A percentile compares a stretch with the other conserved stretches of the same genome.
These are phyloP conservation scores for Selenia dentaria DNA, from an alignment of 2,888 invertebrate genomes.

Conservation along the genomic window DNA sequence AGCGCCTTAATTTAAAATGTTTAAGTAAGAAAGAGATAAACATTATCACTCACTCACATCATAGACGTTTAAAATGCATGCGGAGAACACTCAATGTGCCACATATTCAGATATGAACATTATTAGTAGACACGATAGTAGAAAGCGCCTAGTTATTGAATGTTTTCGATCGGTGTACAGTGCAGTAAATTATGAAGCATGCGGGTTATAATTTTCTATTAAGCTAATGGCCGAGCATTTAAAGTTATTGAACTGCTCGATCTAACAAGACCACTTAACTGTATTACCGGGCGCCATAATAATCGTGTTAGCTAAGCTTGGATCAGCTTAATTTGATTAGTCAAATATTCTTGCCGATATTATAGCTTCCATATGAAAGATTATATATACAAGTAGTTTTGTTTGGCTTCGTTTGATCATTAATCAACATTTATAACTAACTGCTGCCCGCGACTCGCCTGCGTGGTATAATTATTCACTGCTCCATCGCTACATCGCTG, in stretches of 20 bases:
- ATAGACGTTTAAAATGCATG: too few relatives aligned
- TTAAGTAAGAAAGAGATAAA: too few relatives aligned
- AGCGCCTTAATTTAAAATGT: too few relatives aligned
- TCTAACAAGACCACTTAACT: slow-evolving; percentile 51
- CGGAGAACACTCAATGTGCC: too few relatives aligned
- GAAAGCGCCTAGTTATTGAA: neutral
- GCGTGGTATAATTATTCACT: too few relatives aligned
- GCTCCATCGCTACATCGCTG: too few relatives aligned
- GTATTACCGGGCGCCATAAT: slow-evolving; percentile 42
- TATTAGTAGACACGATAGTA: too few relatives aligned
- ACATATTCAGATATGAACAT: too few relatives aligned
- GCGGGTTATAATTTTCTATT: slow-evolving; percentile 56
- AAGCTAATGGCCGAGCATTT: slow-evolving; percentile 50
- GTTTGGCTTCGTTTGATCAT: neutral
- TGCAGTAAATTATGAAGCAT: slow-evolving; percentile 35
- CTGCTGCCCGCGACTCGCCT: too few relatives aligned
- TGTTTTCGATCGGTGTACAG: slow-evolving; percentile 1
- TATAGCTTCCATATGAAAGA: neutral
- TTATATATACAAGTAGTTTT: neutral
- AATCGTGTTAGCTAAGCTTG: slow-evolving; percentile 43
- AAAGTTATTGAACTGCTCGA: slow-evolving; percentile 48
- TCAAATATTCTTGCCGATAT: slow-evolving; percentile 13
- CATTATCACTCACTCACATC: too few relatives aligned
- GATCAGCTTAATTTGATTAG: slow-evolving; percentile 31
- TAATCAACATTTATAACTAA: too few relatives aligned